Evolutionary conservation across 2,888 invertebrate genomes (phyloP), one percentile per base, ranked within the genome.

Genomic region (Lutraria lutraria): DNA sequence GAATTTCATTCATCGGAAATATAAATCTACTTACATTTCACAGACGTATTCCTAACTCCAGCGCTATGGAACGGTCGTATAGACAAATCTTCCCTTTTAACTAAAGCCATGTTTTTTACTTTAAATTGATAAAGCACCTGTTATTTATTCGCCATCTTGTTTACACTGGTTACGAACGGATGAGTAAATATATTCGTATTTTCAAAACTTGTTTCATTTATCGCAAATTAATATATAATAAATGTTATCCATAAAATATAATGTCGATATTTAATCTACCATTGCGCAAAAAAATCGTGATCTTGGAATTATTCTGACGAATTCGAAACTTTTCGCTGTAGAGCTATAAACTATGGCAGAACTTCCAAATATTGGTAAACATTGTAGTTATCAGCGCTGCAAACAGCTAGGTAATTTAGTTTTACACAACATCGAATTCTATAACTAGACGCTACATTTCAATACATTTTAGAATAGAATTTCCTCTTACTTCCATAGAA

Each of bases 281-380:
- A 8, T 43, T 4, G 43, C 8, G 43, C 43, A 43, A 43, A 4
- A 43, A 2, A 43, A 43, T n/a, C 43, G 43, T 43, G 43, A 43
- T 43, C 43, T 43, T 43, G 43, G 43, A 43, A 43, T 56, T 56
- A 16, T 19, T n/a, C 31, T 8, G 0, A 15, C 8, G 15, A 34
- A 76, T 76, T 34, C 76, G 76, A 76, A 76, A 19, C 4, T 76
- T n/a, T 43, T 12, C 34, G 76, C 19, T 0, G 2, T 34, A 31
- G 25, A 76, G 19, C 76, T 76, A 76, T 76, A 25, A 63, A 89
- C 56, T 34, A 95, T 95, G 95, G 95, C 95, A 16, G 95, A 95
- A 87, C 91, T 96, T 87, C 92, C 94, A 21, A 89, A 93, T 56
- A 85, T 95, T 16, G 96, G 96, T 68, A 92, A 94, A 90, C 95